Evolutionary conservation across 2,888 invertebrate species (phyloP).

Genomic region (Neoitamus cyanurus): DNA sequence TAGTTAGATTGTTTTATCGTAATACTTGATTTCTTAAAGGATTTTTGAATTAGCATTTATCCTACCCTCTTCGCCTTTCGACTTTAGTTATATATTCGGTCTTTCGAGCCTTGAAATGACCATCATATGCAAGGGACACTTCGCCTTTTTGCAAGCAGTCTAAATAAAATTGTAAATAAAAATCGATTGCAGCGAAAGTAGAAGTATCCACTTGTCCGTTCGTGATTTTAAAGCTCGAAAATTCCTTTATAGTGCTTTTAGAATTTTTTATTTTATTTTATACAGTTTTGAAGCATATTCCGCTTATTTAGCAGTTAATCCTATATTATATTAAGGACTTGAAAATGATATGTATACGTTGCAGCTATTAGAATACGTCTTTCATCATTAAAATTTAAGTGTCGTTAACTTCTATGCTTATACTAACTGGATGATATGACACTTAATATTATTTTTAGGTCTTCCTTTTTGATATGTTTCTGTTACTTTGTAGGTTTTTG

Average conservation of each 20-base stretch:
- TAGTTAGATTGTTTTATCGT: slow-evolving; percentile 30
- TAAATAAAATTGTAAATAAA: neutral
- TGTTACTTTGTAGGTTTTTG: slow-evolving; percentile 14
- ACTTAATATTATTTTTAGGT: slow-evolving; percentile 40
- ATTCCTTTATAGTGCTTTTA: neutral
- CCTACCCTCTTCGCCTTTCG: slow-evolving; percentile 7
- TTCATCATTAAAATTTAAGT: neutral
- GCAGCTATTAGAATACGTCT: slow-evolving; percentile 45
- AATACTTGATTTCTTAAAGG: slow-evolving; percentile 32
- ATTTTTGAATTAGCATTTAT: slow-evolving; percentile 4
- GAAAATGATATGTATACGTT: slow-evolving; percentile 52
- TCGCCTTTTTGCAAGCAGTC: neutral
- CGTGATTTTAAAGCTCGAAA: neutral
- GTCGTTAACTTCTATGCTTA: slow-evolving; percentile 28
- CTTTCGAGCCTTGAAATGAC: neutral
- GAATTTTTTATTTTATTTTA: neutral
- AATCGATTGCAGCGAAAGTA: neutral
- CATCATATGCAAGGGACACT: neutral
- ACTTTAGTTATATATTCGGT: neutral
- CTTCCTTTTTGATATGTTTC: slow-evolving; percentile 41
- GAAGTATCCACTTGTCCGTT: neutral
- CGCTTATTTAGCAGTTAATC: slow-evolving; percentile 7
- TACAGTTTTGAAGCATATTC: slow-evolving; percentile 22
- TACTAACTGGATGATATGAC: slow-evolving; percentile 40
- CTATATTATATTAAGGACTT: slow-evolving; percentile 54